Base-by-base conservation (phyloP, 1,140 invertebrate genomes). In the Macrotrachela quadricornifera region DNA sequence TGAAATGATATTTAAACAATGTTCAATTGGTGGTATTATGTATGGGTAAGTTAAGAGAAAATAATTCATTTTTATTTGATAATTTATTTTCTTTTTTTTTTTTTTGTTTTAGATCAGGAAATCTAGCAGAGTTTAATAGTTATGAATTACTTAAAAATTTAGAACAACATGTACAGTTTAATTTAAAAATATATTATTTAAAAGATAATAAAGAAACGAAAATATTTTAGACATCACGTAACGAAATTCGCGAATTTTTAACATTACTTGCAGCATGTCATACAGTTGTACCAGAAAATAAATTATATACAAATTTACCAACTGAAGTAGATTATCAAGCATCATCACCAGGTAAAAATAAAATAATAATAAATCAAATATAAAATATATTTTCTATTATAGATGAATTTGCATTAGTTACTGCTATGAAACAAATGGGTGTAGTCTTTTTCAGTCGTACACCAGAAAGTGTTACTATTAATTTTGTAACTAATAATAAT, bases 1-100 rank as follows among this genome's bases (percentile, higher is more conserved):
- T 71, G 94, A 97, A 58, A 99, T 99, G 92, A 91, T 87, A 36
- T 99, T 99, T 69, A 96, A 96, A 68, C 96, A 96, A 72, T 94
- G 87, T 70, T 88, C 88, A 45, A 91, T 99, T 56, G 81, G 79
- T 54, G 90, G 87, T 0, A 77, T 79, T 56, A 79, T 79, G 50
- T 97, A 91, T 68, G 92, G 92, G n/a, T 90, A 96, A 66, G 70
- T 88, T 58, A 87, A 36, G 63, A 66, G 50, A 48, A 50, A 49
- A 42, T 49, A 1, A 18, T 36, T 18, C n/a, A 30, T 8, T 13
- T n/a, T 3, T 46, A 54, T 18, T n/a, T 36, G 17, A 49, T 21
- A n/a, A n/a, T 39, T 3, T 15, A 1, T 14, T 10, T 53, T 40
- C 44, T 47, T 39, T 49, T 54, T 44, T 48, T 46, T 0, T 41